Percentiles rank a stretch among this genome's conserved stretches.
phyloP scores from a whole-genome alignment of 2,888 invertebrate species.

The Polylopha cassiicola region DNA sequence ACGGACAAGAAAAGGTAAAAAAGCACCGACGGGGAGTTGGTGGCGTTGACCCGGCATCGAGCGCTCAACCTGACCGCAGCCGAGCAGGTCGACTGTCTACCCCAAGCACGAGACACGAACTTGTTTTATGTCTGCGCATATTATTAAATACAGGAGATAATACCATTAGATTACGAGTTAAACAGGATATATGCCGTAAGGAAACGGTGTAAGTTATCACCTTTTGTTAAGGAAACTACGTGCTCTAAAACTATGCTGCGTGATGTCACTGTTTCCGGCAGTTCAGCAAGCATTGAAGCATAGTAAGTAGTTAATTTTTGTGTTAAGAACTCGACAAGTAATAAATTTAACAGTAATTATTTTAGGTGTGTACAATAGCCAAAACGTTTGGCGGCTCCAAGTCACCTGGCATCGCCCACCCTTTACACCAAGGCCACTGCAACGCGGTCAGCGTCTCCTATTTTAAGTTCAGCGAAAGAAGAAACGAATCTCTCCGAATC shows the following conservation, averaged over 20 bases:
- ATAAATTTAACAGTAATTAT: too few relatives aligned
- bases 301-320: too few relatives aligned
- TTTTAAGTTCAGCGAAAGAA: not conserved
- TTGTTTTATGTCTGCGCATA: not conserved
- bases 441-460: slow-evolving; percentile 2
- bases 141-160: too few relatives aligned
- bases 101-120: slow-evolving; percentile 2
- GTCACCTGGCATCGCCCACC: slow-evolving; percentile 3
- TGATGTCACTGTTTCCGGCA: too few relatives aligned
- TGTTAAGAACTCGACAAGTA: too few relatives aligned
- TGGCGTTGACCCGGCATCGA: slow-evolving; percentile 45
- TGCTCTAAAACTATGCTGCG: too few relatives aligned
- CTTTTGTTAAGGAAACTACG: too few relatives aligned
- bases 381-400: not conserved
- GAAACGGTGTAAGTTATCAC: too few relatives aligned
- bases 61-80: slow-evolving; percentile 22
- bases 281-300: too few relatives aligned
- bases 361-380: too few relatives aligned
- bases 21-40: slow-evolving; percentile 29
- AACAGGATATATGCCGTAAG: too few relatives aligned
- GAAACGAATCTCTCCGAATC: not conserved
- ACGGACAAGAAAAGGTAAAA: slow-evolving; percentile 36
- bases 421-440: slow-evolving; percentile 6
- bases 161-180: too few relatives aligned
- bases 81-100: slow-evolving; percentile 1